Percentiles rank a stretch among this genome's conserved stretches.
Evolutionary conservation across 1,140 invertebrate species (phyloP).

Genomic region (Brachionus calyciflorus): DNA sequence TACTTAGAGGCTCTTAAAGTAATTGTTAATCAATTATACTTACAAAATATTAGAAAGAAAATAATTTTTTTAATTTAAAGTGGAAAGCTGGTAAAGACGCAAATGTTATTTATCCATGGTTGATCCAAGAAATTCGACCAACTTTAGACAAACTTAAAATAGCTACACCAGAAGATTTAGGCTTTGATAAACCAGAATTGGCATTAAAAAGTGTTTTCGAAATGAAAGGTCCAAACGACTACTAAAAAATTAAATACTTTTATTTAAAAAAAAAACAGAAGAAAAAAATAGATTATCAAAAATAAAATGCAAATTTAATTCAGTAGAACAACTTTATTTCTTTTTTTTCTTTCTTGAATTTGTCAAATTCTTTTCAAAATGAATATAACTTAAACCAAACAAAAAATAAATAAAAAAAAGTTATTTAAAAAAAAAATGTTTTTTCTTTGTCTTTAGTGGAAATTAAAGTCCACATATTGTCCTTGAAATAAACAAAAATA

Average conservation of each 20-base stretch:
- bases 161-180: slow-evolving; percentile 87
- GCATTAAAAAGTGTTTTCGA: slow-evolving; percentile 47
- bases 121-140: slow-evolving; percentile 86
- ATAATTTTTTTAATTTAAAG: slow-evolving; percentile 50
- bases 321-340: no score
- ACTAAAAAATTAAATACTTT: slow-evolving; percentile 27
- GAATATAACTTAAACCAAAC: slow-evolving; percentile 10
- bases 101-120: slow-evolving; percentile 81
- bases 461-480: slow-evolving; percentile 11
- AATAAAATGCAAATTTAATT: no score
- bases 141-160: slow-evolving; percentile 89
- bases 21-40: slow-evolving; percentile 24
- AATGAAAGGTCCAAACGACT: slow-evolving; percentile 46
- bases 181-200: slow-evolving; percentile 94
- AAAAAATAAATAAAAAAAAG: background rate
- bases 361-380: no score
- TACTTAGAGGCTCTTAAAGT: slow-evolving; percentile 84
- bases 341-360: no score
- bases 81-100: slow-evolving; percentile 79
- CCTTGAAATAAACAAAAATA: background rate
- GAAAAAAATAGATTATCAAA: no score
- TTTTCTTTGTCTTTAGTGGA: slow-evolving; percentile 9
- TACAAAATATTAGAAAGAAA: background rate
- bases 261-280: background rate
- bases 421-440: background rate